Evolutionary conservation across 1,140 invertebrate genomes (phyloP), one percentile per base, ranked within the genome.

Genomic region (Gryllus bimaculatus): DNA sequence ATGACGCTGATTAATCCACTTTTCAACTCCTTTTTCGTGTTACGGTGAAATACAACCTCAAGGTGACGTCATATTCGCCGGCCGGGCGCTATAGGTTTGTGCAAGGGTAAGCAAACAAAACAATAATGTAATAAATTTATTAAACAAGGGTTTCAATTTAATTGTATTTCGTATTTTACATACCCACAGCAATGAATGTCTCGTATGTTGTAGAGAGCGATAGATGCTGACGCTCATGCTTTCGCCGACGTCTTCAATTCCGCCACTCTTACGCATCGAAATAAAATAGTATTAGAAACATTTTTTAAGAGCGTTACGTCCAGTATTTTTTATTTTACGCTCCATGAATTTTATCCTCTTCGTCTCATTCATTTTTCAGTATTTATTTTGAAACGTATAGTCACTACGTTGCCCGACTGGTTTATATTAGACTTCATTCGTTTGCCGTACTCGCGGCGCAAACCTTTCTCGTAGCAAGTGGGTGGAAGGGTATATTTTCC

Each of bases 401-500:
- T 66, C 54, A 66, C 54, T 66, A 18, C 26, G 54, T 66, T 66
- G 54, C 54, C 54, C 7, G 54, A 66, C 54, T 66, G 54, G 54
- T 66, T 66, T 13, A 66, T 10, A 66, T 66, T 66, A 66, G 54
- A 66, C 54, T 66, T 66, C 54, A 66, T 66, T 66, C 54, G 54
- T 77, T 77, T 77, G 76, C 47, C 76, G 76, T 48, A n/a, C 7
- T 77, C 48, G 8, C 39, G 48, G 76, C 18, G n/a, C 76, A 77
- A 49, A 77, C 47, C 48, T 20, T 48, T 77, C n/a, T 77, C 48
- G 76, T 18, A 77, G 76, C 48, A 54, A 77, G 76, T 77, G 76
- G 76, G 76, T 77, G 76, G 76, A 77, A 12, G 8, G 76, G n/a
- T 77, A 77, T n/a, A 77, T 8, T 20, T 77, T 54, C 48, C 48